Percentiles rank a stretch among this genome's conserved stretches.
These are phyloP conservation scores for Gymnopithys bicolor DNA, from an alignment of 2,797 vertebrate species.

Conservation along the genomic window DNA sequence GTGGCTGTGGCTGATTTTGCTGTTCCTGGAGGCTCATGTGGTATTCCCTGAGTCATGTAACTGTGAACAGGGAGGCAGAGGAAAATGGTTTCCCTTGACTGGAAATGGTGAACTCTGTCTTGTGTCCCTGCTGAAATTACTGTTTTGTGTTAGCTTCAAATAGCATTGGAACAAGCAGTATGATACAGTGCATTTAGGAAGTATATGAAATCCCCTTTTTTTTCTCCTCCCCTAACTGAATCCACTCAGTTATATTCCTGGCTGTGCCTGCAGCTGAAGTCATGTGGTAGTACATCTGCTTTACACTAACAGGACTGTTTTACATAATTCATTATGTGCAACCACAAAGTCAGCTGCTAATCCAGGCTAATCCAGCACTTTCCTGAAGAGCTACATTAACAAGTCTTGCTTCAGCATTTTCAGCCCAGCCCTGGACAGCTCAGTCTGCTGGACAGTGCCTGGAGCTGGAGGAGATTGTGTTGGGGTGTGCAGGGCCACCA, in stretches of 20 bases:
- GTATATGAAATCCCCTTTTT: background rate
- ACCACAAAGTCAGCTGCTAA: background rate
- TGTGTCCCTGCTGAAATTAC: background rate
- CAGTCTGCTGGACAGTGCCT: accelerated
- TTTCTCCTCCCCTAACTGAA: background rate
- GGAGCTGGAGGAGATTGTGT: background rate
- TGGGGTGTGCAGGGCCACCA: background rate
- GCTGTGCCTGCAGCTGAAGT: constrained; percentile 35
- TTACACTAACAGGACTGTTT: constrained; percentile 13
- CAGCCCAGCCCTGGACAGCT: background rate
- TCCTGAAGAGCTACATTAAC: constrained; percentile 3
- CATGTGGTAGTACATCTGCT: constrained; percentile 39
- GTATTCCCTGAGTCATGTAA: background rate
- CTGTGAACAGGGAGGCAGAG: background rate
- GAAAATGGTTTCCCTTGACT: background rate
- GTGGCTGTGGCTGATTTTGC: background rate
- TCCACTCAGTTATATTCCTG: constrained; percentile 11
- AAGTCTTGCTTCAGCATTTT: background rate
- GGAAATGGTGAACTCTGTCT: background rate
- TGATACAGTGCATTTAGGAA: background rate
- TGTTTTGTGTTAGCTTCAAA: background rate
- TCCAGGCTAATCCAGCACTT: constrained; percentile 44
- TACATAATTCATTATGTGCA: constrained; percentile 50
- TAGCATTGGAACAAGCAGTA: background rate
- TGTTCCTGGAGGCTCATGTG: background rate